Base-by-base conservation (phyloP, 2,888 invertebrate genomes). In the Eristalis tenax region DNA sequence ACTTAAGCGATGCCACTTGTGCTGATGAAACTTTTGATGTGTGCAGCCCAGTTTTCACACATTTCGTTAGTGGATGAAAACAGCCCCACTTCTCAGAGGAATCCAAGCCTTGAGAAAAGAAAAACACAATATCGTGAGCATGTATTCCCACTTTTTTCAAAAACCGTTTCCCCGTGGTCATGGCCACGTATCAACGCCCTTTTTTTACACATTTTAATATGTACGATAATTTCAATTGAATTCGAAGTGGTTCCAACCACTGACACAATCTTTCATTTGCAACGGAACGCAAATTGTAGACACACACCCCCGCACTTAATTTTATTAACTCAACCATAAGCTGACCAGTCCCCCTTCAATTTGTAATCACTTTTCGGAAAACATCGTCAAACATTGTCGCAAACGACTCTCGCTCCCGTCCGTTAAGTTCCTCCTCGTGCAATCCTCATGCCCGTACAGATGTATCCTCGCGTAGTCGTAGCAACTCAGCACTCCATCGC, bases 401-500 rank as follows among this genome's bases (percentile, higher is more conserved):
- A 50, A 18, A 8, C 50, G 18, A 2, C 18, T 2, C 50, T 50
- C 50, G 2, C 50, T 50, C 6, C 50, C 50, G 50, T 18, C 50
- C 18, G 50, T 18, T 6, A 89, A 75, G 73, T 82, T 64, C 28
- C 64, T 89, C 76, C 32, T 78, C 13, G 18, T 23, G 61, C 91
- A 91, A 15, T 90, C 91, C 4, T 57, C 85, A 4, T 91, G 90
- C 8, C 91, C 91, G 13, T 89, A 81, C 61, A 91, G 35, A 70
- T 91, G 91, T 32, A 91, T 79, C 77, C 89, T 80, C 73, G 90
- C 90, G 71, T 89, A 89, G 89, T 92, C 91, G 43, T 63, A 87
- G 71, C 92, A 92, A 70, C 89, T 89, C 66, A 92, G 90, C 74
- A 74, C 6, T 11, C 90, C 91, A 74, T 91, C 90, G 13, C 80